A percentile compares a stretch with the other conserved stretches of the same genome.
Evolutionary conservation across 2,888 invertebrate genomes (phyloP).

Genomic region (Pocota personata): DNA sequence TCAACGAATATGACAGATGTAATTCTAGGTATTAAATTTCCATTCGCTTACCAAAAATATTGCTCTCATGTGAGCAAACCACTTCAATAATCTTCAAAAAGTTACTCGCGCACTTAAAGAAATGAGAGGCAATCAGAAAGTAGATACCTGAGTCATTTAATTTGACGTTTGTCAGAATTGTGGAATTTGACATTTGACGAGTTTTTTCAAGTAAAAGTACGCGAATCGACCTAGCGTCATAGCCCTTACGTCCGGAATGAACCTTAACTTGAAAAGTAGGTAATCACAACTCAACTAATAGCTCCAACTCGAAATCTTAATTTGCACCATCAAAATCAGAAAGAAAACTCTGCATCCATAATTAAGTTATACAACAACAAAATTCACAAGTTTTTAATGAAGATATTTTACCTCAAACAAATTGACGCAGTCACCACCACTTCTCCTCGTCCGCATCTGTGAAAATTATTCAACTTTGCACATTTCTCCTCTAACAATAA

Average conservation of each 20-base stretch:
- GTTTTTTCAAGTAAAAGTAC: too few species aligned
- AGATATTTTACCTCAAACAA: background rate
- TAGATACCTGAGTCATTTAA: too few species aligned
- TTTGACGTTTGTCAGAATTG: too few species aligned
- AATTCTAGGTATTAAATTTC: too few species aligned
- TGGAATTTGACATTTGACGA: too few species aligned
- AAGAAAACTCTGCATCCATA: background rate
- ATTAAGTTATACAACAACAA: constrained; percentile 2
- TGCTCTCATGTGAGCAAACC: too few species aligned
- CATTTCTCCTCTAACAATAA: constrained; percentile 21
- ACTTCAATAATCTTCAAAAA: too few species aligned
- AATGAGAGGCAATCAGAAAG: too few species aligned
- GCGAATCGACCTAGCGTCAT: too few species aligned
- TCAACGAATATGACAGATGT: too few species aligned
- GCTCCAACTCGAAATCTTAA: background rate
- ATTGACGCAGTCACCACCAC: background rate
- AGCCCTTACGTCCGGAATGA: background rate
- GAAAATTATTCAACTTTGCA: constrained; percentile 10
- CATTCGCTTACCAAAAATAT: too few species aligned
- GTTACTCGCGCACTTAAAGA: too few species aligned
- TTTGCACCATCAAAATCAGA: background rate
- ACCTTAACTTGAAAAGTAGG: background rate
- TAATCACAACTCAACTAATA: background rate
- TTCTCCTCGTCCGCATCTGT: background rate
- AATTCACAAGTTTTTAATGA: background rate